Base-by-base conservation (phyloP, 2,113 vertebrate genomes). In the Eulacestoma nigropectus region DNA sequence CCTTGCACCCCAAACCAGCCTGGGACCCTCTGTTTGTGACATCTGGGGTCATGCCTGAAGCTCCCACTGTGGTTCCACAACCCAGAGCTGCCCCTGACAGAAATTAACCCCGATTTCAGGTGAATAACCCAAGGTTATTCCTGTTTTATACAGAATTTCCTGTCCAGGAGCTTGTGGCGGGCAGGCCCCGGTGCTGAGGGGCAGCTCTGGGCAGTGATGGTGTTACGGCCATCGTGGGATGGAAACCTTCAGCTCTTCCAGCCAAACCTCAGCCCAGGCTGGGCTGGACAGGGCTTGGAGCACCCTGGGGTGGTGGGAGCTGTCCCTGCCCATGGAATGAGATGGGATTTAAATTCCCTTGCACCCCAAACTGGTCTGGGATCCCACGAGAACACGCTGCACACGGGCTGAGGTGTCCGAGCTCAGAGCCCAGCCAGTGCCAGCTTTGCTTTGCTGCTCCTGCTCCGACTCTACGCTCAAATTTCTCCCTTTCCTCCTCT, bases 301-400 rank as follows among this genome's bases (percentile, higher is more conserved):
- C 33, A 8, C 9, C 27, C 33, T 9, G 68, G 32, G 26, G 7
- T 4, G 5, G 7, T 7, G 32, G 46, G 27, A 60, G n/a, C 4
- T 39, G 73, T 18, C 55, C 42, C 33, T 47, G 55, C 41, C 39
- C 25, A 7, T 13, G 72, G 41, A 8, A 25, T 27, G 12, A 16
- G 41, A 10, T 4, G 52, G 52, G 18, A 23, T 85, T 41, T 8
- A 1, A 32, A 55, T 8, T 32, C 46, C 37, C 14, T 52, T 3
- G 11, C 53, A 10, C 5, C 26, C 21, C 72, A 33, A 6, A 27
- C 2, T 27, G 5, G 1, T 2, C 73, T 52, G 53, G 39, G 73
- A 3, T 22, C 12, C 73, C 46, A 2, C 1, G 2, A 7, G 39
- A 9, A 6, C 35, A 6, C 12, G 0, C 33, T 50, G 35, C 57